phyloP scores from a whole-genome alignment of 2,797 vertebrate genomes.

The Chaenodraco wilsoni region DNA sequence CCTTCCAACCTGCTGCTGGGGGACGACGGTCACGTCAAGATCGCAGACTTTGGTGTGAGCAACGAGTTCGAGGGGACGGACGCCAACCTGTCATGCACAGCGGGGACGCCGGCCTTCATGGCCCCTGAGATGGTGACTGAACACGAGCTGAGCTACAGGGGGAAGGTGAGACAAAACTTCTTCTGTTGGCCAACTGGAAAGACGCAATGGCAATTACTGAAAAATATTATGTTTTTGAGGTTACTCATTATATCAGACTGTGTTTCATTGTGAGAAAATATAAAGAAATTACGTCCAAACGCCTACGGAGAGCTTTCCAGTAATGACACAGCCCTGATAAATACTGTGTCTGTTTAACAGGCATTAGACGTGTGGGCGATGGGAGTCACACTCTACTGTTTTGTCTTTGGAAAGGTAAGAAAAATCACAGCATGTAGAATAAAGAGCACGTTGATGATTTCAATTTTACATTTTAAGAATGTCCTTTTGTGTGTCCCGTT shows the following conservation, averaged over 20 bases:
- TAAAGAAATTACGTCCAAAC: not conserved
- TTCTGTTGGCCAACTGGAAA: not conserved
- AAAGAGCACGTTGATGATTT: not conserved
- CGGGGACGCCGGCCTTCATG: conserved; percentile 97
- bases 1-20: conserved; percentile 96
- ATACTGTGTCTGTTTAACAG: conserved; percentile 78
- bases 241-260: conserved; percentile 3
- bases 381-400: conserved; percentile 94
- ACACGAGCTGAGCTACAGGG: conserved; percentile 90
- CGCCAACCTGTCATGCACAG: conserved; percentile 90
- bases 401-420: conserved; percentile 93
- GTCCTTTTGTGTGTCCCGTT: conserved; percentile 14
- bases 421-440: not conserved
- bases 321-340: conserved; percentile 18
- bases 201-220: not conserved
- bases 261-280: conserved; percentile 11
- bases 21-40: conserved; percentile 93
- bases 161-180: conserved; percentile 84
- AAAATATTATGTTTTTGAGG: not conserved
- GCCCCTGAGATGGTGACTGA: conserved; percentile 93
- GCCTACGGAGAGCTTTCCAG: conserved; percentile 7
- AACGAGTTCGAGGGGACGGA: conserved; percentile 95
- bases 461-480: not conserved
- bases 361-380: conserved; percentile 97
- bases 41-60: conserved; percentile 96